These are phyloP conservation scores for Drosophila koepferae DNA, from an alignment of 2,888 invertebrate species.

Conservation along the genomic window DNA sequence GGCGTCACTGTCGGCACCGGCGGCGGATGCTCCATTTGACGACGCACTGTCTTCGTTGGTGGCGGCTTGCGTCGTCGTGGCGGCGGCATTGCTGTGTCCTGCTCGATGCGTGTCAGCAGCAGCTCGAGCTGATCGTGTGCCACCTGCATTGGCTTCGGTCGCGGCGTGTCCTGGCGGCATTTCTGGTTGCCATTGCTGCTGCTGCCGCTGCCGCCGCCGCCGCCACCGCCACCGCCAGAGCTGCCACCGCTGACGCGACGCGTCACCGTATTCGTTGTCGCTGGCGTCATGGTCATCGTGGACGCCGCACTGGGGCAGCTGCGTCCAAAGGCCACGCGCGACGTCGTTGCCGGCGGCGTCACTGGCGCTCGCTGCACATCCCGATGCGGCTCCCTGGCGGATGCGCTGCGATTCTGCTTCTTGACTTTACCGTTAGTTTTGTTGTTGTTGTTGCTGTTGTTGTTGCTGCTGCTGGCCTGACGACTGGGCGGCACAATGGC, in stretches of 20 bases:
- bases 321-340: constrained; percentile 32
- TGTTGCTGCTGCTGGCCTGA: not conserved
- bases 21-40: constrained; percentile 44
- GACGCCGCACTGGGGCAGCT: not conserved
- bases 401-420: not conserved
- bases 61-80: constrained; percentile 21
- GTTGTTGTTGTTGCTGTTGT: not conserved
- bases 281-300: not conserved
- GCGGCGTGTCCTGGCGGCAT: not conserved
- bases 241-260: not conserved
- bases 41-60: constrained; percentile 25
- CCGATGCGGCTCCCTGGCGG: not conserved
- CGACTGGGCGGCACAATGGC: constrained; percentile 29
- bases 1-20: constrained; percentile 58
- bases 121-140: constrained; percentile 60
- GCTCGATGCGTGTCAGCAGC: constrained; percentile 55
- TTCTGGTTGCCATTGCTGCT: not conserved
- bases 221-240: not conserved
- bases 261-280: not conserved
- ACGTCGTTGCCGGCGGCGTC: not conserved
- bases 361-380: not conserved
- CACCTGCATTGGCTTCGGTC: constrained; percentile 30
- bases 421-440: not conserved
- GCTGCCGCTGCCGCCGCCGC: too few species aligned
- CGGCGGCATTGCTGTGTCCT: not conserved